A percentile compares a stretch with the other conserved stretches of the same genome.
These are phyloP conservation scores for Rhombomys opimus DNA, from an alignment of 2,113 vertebrate species.

Conservation along the genomic window DNA sequence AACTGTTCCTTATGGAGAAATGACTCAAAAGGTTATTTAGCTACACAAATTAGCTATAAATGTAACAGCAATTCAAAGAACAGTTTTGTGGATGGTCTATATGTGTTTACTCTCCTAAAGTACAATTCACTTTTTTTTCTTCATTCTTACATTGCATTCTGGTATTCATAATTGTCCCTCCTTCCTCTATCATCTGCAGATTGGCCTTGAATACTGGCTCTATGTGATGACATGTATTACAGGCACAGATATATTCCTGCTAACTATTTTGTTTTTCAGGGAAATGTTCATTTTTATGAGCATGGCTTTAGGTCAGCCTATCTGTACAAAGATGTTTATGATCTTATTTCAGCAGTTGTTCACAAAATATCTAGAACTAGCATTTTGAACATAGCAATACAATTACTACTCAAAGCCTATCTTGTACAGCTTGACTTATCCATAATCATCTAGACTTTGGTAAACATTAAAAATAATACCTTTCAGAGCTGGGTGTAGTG, in stretches of 20 bases:
- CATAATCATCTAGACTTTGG: not conserved
- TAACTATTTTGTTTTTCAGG: slow-evolving; percentile 35
- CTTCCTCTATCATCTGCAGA: not conserved
- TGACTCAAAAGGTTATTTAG: not conserved
- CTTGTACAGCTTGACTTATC: not conserved
- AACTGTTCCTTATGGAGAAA: slow-evolving; percentile 18
- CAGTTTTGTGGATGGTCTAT: not conserved
- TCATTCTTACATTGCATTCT: not conserved
- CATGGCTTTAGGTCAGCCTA: not conserved
- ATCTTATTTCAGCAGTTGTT: slow-evolving; percentile 51
- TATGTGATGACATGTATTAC: not conserved
- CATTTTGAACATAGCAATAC: slow-evolving; percentile 15
- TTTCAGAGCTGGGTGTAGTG: not conserved
- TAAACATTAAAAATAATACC: not conserved
- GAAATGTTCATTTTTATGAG: slow-evolving; percentile 26
- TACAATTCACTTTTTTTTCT: not conserved
- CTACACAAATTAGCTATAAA: not conserved
- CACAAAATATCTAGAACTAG: slow-evolving; percentile 46
- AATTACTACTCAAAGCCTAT: not conserved
- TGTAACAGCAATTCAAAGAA: not conserved
- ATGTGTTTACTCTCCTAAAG: not conserved
- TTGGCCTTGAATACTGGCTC: not conserved
- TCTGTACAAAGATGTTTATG: not conserved
- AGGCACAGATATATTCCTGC: slow-evolving; percentile 13
- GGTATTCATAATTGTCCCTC: not conserved